These are phyloP conservation scores for Dicrostonyx torquatus DNA, from an alignment of 2,797 vertebrate genomes.

Conservation along the genomic window DNA sequence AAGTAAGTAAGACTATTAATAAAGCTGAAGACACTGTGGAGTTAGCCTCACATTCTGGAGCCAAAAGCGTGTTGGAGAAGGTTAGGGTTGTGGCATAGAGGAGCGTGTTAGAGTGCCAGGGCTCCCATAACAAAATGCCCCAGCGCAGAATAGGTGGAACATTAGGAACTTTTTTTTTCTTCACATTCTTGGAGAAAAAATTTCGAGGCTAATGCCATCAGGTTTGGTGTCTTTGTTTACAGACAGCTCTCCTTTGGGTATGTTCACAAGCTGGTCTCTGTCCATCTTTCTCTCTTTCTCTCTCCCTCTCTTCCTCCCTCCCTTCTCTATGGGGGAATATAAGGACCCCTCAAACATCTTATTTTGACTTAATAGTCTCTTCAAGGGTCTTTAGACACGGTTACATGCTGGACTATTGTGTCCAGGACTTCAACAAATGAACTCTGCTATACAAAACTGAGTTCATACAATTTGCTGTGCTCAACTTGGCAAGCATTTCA, in stretches of 20 bases:
- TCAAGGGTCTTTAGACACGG: slow-evolving; percentile 1
- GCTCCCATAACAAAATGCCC: not conserved
- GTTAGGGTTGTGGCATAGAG: not conserved
- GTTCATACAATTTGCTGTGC: not conserved
- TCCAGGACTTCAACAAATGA: slow-evolving; percentile 11
- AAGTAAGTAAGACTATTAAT: not conserved
- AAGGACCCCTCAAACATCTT: not conserved
- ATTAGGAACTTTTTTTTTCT: not conserved
- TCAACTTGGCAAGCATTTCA: not conserved
- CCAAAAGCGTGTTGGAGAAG: not conserved
- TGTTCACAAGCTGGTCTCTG: not conserved
- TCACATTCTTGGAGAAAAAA: not conserved
- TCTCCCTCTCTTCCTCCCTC: not conserved
- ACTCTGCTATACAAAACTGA: not conserved
- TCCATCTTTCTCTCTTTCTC: not conserved
- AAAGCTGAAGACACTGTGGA: not conserved
- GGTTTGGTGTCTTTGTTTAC: not conserved
- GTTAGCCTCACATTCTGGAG: not conserved
- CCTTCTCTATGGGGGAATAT: not conserved
- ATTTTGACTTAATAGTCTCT: slow-evolving; percentile 32
- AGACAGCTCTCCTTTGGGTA: not conserved
- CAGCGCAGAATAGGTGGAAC: not conserved
- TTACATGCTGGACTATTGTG: not conserved
- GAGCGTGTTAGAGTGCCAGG: not conserved
- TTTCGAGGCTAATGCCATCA: not conserved